Base-by-base conservation (phyloP, 2,797 vertebrate genomes). In the Sebastes cheni region DNA sequence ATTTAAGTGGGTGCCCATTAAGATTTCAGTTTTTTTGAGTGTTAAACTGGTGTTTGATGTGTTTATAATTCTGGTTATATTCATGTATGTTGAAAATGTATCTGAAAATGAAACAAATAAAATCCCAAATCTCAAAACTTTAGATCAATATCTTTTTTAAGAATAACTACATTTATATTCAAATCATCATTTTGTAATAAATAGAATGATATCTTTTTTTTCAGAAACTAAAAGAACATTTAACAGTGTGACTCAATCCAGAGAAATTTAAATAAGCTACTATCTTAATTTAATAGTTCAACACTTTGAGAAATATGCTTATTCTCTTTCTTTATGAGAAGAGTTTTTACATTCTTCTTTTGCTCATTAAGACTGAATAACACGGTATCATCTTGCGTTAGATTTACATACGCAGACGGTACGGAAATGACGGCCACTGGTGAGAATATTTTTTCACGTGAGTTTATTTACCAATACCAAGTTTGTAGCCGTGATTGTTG, bases 391-490 rank as follows among this genome's bases (percentile, higher is more conserved):
- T 27, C 23, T 13, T 0, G 23, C 0, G 0, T 16, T 0, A 58
- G 13, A 42, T 42, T 27, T 27, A 59, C 0, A 29, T 27, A 29
- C 2, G 7, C 0, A 59, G 14, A 29, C 25, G 7, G 46, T 50
- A 50, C 0, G 0, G 18, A 50, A 20, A 50, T 20, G 46, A 0
- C 0, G 18, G 18, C 18, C 18, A 20, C 46, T 50, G 46, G 42
- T 46, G 16, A 29, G 1, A 25, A 29, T 5, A 27, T 16, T 9
- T 29, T 30, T 60, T 30, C 27, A 30, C 6, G 16, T 30, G 58
- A 30, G 8, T 22, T 61, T 32, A 32, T n/a, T 20, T 32, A 34
- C 29, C 18, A 34, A 32, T 8, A 61, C 7, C 30, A 62, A 34
- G 30, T n/a, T 22, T 13, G 30, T n/a, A 34, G 10, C 30, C 20